phyloP scores from a whole-genome alignment of 2,113 vertebrate species.

The Calyptommatus sinebrachiatus region DNA sequence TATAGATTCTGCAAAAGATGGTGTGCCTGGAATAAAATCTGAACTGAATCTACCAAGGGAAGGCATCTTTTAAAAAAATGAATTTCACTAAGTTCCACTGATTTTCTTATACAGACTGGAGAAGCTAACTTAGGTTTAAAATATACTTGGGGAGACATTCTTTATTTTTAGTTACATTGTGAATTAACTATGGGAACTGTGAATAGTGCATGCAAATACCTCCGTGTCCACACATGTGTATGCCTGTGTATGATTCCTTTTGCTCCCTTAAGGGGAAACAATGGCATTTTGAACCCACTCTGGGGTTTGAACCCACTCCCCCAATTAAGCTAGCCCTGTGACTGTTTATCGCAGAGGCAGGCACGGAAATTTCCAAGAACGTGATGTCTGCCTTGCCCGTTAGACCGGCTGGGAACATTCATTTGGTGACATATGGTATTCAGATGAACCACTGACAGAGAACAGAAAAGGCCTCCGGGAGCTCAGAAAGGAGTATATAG shows the following conservation, averaged over 20 bases:
- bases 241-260: too few relatives aligned
- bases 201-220: background rate
- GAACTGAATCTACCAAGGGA: background rate
- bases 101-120: background rate
- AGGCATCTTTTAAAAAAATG: background rate
- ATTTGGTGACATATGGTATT: conserved; percentile 73
- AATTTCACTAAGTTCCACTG: background rate
- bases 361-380: conserved; percentile 73
- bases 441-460: conserved; percentile 70
- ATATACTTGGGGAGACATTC: background rate
- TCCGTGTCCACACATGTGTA: too few relatives aligned
- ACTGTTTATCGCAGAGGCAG: conserved; percentile 57
- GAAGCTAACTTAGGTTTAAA: background rate
- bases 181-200: background rate
- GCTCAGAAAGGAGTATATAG: conserved; percentile 16
- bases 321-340: conserved; percentile 50
- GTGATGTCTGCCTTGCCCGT: conserved; percentile 73
- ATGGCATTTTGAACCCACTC: conserved; percentile 26
- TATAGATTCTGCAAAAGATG: background rate
- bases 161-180: background rate
- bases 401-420: conserved; percentile 65
- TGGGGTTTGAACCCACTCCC: conserved; percentile 50
- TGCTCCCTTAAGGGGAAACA: background rate
- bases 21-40: background rate
- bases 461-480: conserved; percentile 51